Conservation (phyloP, 2,797 vertebrate species). For the Gambusia yucatana region DNA sequence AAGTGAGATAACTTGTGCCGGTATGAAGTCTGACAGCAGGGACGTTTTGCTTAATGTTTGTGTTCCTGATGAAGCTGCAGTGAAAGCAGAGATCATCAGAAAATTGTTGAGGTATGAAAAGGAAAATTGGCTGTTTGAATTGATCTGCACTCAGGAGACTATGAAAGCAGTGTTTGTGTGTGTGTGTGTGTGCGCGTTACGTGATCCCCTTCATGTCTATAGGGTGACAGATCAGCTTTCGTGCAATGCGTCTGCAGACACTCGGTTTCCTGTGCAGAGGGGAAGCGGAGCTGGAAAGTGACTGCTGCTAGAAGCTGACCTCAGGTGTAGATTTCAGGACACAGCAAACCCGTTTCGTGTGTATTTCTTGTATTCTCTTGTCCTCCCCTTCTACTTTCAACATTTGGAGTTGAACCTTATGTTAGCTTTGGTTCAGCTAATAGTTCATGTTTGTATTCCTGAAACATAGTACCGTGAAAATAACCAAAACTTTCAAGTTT, state of each 20-base stretch:
- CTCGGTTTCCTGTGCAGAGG: constrained; percentile 46
- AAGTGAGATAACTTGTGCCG: constrained; percentile 4
- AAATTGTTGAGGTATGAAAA: constrained; percentile 65
- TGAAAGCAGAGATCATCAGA: constrained; percentile 52
- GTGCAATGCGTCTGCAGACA: constrained; percentile 15
- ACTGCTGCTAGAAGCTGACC: constrained; percentile 40
- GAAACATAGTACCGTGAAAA: neutral
- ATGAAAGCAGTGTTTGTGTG: constrained; percentile 14
- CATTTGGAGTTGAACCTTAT: neutral
- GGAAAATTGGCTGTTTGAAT: constrained; percentile 63
- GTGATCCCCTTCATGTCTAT: constrained; percentile 33
- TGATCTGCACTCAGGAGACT: constrained; percentile 37
- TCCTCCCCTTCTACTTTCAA: neutral
- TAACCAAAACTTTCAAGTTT: neutral
- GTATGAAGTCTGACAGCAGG: constrained; percentile 3
- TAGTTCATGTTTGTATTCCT: neutral
- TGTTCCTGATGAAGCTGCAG: constrained; percentile 17
- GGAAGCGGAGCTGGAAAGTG: constrained; percentile 57
- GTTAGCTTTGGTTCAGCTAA: neutral
- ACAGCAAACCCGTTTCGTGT: constrained; percentile 8
- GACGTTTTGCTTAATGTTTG: constrained; percentile 26
- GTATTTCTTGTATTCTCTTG: constrained; percentile 11
- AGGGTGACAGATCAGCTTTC: constrained; percentile 53
- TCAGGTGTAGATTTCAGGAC: constrained; percentile 32
- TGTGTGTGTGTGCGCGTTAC: constrained; percentile 21